Conservation (phyloP, 2,113 vertebrate genomes). For the Seriola aureovittata region DNA sequence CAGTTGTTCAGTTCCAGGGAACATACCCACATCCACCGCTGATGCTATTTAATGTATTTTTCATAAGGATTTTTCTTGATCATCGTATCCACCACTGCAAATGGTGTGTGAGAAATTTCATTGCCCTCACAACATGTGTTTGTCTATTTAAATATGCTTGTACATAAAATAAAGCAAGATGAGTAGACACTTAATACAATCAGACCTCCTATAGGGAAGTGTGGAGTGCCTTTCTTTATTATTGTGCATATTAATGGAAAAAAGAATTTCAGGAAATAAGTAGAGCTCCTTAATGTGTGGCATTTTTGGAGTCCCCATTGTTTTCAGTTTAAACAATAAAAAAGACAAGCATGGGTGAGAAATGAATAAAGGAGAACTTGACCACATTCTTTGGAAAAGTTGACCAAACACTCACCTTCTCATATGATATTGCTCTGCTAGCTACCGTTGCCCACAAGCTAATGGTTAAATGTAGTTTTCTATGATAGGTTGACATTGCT, state of each 20-base stretch:
- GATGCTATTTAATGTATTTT: background rate
- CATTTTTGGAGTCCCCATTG: too few species aligned
- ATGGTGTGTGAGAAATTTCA: background rate
- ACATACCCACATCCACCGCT: background rate
- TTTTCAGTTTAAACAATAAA: too few species aligned
- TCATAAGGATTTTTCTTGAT: background rate
- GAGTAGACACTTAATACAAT: background rate
- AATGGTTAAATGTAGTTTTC: too few species aligned
- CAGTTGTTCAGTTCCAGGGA: background rate
- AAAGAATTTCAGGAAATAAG: background rate
- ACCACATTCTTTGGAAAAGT: background rate
- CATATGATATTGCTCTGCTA: too few species aligned
- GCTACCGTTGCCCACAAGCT: too few species aligned
- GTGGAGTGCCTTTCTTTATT: background rate
- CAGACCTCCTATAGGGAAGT: background rate
- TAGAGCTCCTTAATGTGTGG: too few species aligned
- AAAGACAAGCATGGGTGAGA: background rate
- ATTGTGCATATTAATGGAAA: constrained; percentile 7
- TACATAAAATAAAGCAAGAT: constrained; percentile 26
- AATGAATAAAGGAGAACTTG: background rate
- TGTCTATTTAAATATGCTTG: background rate
- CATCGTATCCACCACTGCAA: background rate
- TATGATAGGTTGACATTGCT: too few species aligned
- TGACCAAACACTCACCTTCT: background rate
- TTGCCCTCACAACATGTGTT: background rate